Conservation (phyloP, 2,113 vertebrate genomes). For the Prunella himalayana region DNA sequence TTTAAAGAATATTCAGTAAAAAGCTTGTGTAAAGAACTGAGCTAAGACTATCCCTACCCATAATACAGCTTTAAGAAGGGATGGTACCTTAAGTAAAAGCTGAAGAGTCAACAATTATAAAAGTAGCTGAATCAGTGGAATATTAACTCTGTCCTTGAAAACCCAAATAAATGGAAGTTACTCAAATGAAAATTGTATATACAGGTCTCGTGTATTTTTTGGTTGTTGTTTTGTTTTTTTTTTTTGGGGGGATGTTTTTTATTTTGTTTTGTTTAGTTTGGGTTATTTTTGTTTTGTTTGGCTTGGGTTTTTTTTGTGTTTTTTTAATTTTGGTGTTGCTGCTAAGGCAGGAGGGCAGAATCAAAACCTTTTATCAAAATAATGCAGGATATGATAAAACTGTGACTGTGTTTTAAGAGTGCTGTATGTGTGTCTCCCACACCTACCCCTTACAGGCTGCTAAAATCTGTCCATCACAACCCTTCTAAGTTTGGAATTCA, state of each 20-base stretch:
- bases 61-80: background rate
- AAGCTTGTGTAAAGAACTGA: background rate
- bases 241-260: background rate
- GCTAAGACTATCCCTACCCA: background rate
- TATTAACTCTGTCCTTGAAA: background rate
- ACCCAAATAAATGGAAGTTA: background rate
- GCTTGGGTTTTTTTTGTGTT: background rate
- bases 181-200: background rate
- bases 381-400: background rate
- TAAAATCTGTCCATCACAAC: constrained; percentile 98
- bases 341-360: background rate
- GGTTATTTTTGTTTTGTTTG: too few relatives aligned
- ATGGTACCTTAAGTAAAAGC: background rate
- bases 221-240: too few relatives aligned
- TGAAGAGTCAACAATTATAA: background rate
- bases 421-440: background rate
- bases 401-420: background rate
- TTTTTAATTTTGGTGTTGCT: background rate
- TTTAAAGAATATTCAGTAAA: background rate
- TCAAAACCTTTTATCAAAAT: background rate
- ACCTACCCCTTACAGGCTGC: constrained; percentile 70
- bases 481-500: constrained; percentile 93
- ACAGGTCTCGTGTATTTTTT: background rate
- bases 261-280: background rate
- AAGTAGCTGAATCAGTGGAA: background rate